These are phyloP conservation scores for Enteromius fasciolatus DNA, from an alignment of 2,797 vertebrate species.

Conservation along the genomic window DNA sequence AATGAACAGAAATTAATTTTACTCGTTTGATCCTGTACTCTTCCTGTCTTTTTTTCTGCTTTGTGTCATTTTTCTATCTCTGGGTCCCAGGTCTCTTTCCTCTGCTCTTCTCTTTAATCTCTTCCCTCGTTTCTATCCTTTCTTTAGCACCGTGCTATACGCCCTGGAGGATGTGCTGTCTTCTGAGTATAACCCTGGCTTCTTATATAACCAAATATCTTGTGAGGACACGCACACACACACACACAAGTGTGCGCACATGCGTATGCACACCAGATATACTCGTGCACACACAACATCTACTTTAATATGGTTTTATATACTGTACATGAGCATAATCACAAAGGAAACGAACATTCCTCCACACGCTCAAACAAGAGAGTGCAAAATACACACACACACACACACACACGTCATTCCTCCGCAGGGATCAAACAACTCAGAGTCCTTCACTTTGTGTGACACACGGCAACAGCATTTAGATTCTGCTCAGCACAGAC, in stretches of 20 bases:
- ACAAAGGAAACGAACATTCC: slow-evolving; percentile 10
- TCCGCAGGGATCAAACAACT: slow-evolving; percentile 35
- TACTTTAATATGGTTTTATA: neutral
- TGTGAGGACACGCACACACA: neutral
- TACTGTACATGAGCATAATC: neutral
- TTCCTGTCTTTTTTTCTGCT: slow-evolving; percentile 21
- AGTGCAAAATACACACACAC: neutral
- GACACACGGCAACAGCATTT: slow-evolving; percentile 17
- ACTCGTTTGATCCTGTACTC: slow-evolving; percentile 25
- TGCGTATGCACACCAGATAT: slow-evolving; percentile 5
- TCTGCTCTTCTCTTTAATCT: slow-evolving; percentile 40
- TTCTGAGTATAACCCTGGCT: slow-evolving; percentile 64
- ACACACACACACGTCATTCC: neutral
- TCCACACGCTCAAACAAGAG: neutral
- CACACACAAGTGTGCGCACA: neutral
- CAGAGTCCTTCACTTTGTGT: slow-evolving; percentile 5
- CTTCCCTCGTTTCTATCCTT: slow-evolving; percentile 53
- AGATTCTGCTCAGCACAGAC: slow-evolving; percentile 28
- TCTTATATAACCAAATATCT: slow-evolving; percentile 55
- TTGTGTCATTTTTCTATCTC: slow-evolving; percentile 35
- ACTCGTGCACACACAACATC: neutral
- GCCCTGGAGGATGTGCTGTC: slow-evolving; percentile 48
- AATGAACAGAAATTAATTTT: slow-evolving; percentile 36
- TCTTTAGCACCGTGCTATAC: slow-evolving; percentile 26
- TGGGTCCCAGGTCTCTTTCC: slow-evolving; percentile 31